Evolutionary conservation across 1,140 invertebrate genomes (phyloP).

Genomic region (Apolygus lucorum): DNA sequence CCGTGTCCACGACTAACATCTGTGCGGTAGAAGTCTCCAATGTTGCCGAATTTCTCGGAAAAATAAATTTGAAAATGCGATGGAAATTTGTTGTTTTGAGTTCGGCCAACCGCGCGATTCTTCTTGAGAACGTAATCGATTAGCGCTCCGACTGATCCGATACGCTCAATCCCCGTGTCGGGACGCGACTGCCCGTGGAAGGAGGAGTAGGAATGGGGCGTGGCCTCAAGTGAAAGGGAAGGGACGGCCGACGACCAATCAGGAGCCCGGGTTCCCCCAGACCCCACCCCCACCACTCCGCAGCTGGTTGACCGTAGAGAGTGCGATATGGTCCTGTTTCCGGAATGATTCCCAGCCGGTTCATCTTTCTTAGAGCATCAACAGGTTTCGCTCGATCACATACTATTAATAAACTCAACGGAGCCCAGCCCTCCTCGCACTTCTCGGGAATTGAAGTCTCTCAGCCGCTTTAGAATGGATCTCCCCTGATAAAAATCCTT

Average conservation of each 20-base stretch:
- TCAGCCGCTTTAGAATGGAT: not conserved
- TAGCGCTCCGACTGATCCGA: too few relatives aligned
- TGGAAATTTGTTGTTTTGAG: too few relatives aligned
- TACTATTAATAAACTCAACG: constrained; percentile 5
- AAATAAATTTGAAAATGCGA: too few relatives aligned
- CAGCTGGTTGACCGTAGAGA: not conserved
- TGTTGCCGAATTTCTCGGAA: not conserved
- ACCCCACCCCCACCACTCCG: not conserved
- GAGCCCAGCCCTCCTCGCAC: not conserved
- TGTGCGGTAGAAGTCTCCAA: constrained; percentile 6
- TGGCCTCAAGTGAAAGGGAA: not conserved
- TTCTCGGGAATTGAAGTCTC: constrained; percentile 1
- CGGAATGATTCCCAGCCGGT: constrained; percentile 8
- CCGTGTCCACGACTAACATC: constrained; percentile 27
- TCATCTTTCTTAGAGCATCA: constrained; percentile 7
- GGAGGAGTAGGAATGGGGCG: constrained; percentile 13
- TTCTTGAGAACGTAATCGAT: too few relatives aligned
- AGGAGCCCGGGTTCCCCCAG: not conserved
- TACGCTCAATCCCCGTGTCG: not conserved
- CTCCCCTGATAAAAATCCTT: not conserved
- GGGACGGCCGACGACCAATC: not conserved
- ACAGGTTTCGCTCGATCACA: not conserved
- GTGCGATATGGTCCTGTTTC: constrained; percentile 10
- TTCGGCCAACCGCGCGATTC: too few relatives aligned
- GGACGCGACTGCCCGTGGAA: not conserved